phyloP scores from a whole-genome alignment of 2,888 invertebrate genomes.

The Volucella zonaria region DNA sequence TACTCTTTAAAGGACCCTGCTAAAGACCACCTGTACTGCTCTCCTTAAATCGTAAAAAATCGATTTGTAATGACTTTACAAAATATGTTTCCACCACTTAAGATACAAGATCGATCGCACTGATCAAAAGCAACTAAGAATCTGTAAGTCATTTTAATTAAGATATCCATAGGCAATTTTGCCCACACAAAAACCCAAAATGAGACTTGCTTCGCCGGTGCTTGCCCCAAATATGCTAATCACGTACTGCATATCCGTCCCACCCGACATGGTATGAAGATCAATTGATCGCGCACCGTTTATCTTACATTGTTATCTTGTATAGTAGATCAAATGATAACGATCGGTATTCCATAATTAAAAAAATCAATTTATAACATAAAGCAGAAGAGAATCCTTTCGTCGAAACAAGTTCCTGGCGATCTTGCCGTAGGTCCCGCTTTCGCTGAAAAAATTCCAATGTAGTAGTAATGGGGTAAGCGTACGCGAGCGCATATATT shows the following conservation, averaged over 20 bases:
- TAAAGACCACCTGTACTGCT: background rate
- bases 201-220: conserved; percentile 8
- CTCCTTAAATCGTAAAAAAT: background rate
- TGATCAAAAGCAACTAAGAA: conserved; percentile 33
- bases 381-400: conserved; percentile 64
- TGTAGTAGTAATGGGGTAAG: conserved; percentile 31
- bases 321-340: conserved; percentile 68
- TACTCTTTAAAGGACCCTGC: background rate
- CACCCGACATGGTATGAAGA: conserved; percentile 24
- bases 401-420: conserved; percentile 60
- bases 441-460: conserved; percentile 5
- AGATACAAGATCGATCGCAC: conserved; percentile 6
- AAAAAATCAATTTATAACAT: conserved; percentile 74
- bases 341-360: conserved; percentile 70
- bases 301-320: conserved; percentile 71
- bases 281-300: conserved; percentile 62
- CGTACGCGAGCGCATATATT: too few relatives aligned
- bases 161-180: conserved; percentile 65
- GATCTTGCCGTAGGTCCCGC: conserved; percentile 52
- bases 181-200: conserved; percentile 20
- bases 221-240: conserved; percentile 62
- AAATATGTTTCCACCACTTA: conserved; percentile 8
- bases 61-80: background rate
- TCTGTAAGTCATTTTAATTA: conserved; percentile 53
- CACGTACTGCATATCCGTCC: conserved; percentile 51